A percentile compares a stretch with the other conserved stretches of the same genome.
Evolutionary conservation across 2,888 invertebrate genomes (phyloP).

Genomic region (Lithophane semibrunnea): DNA sequence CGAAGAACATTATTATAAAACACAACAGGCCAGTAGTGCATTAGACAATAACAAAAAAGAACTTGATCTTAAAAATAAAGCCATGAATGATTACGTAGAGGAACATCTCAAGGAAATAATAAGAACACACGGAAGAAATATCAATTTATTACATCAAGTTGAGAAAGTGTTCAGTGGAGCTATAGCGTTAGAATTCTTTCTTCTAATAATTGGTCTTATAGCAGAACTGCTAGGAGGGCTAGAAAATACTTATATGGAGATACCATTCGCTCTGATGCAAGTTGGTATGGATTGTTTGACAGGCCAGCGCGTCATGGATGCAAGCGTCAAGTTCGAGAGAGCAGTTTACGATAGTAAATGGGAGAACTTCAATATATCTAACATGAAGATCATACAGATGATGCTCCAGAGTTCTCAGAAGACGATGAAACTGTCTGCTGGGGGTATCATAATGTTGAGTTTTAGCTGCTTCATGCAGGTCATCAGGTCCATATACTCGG

Average conservation of each 20-base stretch:
- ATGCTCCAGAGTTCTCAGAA: conserved; percentile 79
- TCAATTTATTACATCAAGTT: conserved; percentile 66
- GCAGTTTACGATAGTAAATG: conserved; percentile 70
- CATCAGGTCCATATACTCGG: conserved; percentile 76
- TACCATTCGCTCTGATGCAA: conserved; percentile 75
- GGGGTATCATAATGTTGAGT: conserved; percentile 74
- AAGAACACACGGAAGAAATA: conserved; percentile 61
- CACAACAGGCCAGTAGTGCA: conserved; percentile 47
- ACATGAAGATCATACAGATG: conserved; percentile 70
- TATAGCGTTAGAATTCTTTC: conserved; percentile 72
- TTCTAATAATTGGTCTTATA: conserved; percentile 71
- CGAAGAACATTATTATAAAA: conserved; percentile 58
- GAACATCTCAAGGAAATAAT: conserved; percentile 49
- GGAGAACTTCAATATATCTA: conserved; percentile 66
- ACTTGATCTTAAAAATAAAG: conserved; percentile 19
- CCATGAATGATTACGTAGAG: conserved; percentile 48
- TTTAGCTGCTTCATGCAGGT: conserved; percentile 76
- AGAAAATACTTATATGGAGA: conserved; percentile 73
- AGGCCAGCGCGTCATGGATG: conserved; percentile 70
- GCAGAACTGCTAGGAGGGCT: conserved; percentile 75
- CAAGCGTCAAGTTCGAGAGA: conserved; percentile 60
- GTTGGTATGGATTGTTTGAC: conserved; percentile 71
- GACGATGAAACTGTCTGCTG: conserved; percentile 76
- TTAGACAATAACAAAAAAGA: conserved; percentile 9
- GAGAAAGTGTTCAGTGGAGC: conserved; percentile 70